Base-by-base conservation (phyloP, 2,888 invertebrate genomes). In the Brachycybe producta region DNA sequence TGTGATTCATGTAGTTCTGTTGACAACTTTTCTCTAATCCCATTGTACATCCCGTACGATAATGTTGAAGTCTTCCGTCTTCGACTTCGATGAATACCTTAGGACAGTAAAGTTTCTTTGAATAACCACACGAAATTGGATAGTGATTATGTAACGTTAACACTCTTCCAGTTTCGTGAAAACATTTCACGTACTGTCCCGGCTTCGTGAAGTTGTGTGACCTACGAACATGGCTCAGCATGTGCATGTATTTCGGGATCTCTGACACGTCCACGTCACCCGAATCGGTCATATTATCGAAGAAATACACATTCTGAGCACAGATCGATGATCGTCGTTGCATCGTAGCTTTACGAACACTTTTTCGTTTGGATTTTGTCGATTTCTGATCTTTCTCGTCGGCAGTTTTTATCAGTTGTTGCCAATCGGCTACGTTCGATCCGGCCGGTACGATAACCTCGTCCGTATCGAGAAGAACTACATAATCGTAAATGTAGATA, bases 401-500 rank as follows among this genome's bases (percentile, higher is more conserved):
- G 8, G 8, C 32, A 8, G 7, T 11, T 19, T 7, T 72, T 82
- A 92, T 80, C 55, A 92, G 72, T 56, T 78, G 77, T 46, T 73
- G 72, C 90, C 92, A 94, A 1, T 75, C 73, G 4, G 67, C 8
- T 7, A 38, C 17, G 7, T 38, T 67, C 55, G 75, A 75, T 59
- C 79, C 76, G 58, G 83, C 71, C 7, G 92, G 92, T 79, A 94
- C 86, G 59, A 94, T 90, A 50, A 91, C 84, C 69, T 94, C 92
- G 69, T 94, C 94, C 57, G 88, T 84, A 66, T 94, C 94, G 47
- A 92, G 72, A 52, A 94, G 72, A 15, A 85, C 86, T 49, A 91
- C 80, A 70, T 86, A 88, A 56, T 84, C 79, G 68, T 90, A 92
- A 57, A 80, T 75, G 66, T 90, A 85, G 72, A 91, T 78, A 65